Evolutionary conservation across 1,140 invertebrate genomes (phyloP).

Genomic region (Drosophila azteca): DNA sequence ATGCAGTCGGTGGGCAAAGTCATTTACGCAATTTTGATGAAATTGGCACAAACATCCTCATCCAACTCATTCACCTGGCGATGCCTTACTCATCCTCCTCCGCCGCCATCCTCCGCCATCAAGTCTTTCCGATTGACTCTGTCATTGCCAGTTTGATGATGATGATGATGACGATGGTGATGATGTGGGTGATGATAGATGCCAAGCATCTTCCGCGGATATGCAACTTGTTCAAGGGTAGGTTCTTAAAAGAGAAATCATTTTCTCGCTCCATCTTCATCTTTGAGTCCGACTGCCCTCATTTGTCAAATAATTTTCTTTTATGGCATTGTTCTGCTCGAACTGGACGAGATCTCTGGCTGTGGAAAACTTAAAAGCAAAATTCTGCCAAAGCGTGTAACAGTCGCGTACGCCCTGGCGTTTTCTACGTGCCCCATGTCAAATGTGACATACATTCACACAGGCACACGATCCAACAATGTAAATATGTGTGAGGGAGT

Average conservation of each 20-base stretch:
- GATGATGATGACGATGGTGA: too few species aligned
- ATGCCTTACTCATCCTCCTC: neutral
- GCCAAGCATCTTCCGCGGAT: slow-evolving; percentile 32
- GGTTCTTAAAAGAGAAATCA: neutral
- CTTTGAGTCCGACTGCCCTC: neutral
- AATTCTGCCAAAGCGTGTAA: slow-evolving; percentile 56
- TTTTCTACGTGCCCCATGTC: slow-evolving; percentile 58
- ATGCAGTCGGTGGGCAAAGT: slow-evolving; percentile 15
- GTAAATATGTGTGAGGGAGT: neutral
- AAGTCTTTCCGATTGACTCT: slow-evolving; percentile 27
- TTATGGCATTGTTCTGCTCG: slow-evolving; percentile 18
- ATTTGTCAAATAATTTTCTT: slow-evolving; percentile 24
- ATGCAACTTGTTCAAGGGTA: slow-evolving; percentile 7
- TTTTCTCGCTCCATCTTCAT: neutral
- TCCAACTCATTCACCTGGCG: neutral
- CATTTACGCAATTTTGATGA: slow-evolving; percentile 56
- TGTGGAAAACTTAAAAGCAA: slow-evolving; percentile 46
- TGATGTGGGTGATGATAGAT: slow-evolving; percentile 5
- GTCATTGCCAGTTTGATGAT: slow-evolving; percentile 20
- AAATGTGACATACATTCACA: slow-evolving; percentile 49
- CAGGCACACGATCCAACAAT: slow-evolving; percentile 4
- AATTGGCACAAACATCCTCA: slow-evolving; percentile 62
- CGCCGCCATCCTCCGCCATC: neutral
- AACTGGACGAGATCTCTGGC: slow-evolving; percentile 18
- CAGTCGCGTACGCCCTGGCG: slow-evolving; percentile 54